Evolutionary conservation across 2,888 invertebrate species (phyloP), one percentile per base, ranked within the genome.

Genomic region (Cheilosia urbana): DNA sequence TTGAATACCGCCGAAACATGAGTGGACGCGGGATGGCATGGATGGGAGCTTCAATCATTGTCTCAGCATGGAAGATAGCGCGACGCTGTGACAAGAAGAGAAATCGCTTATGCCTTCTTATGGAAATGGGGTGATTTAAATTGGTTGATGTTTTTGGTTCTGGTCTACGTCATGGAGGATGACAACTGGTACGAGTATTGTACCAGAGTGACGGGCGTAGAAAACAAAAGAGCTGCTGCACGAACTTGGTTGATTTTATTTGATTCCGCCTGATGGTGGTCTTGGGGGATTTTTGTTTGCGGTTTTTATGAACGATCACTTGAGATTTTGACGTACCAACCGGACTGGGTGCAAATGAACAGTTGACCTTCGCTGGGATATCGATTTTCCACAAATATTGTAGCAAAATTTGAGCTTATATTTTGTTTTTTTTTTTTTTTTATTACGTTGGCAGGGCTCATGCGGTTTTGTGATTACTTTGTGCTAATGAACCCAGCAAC

Each of bases 1-100:
- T 77, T 82, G 66, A 82, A 82, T 77, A 82, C 58, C 76, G 53
- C 57, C 69, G 62, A 75, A 63, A 73, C 75, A 75, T 79, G 79
- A 79, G 78, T 58, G 78, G 71, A 71, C 53, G 55, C 60, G 45
- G 63, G 53, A 53, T 60, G 27, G 55, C 24, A 27, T 60, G 42
- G 53, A 45, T 51, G 4, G 71, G 30, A 58, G 9, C 55, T 40
- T 65, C 53, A 51, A 63, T 71, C 63, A 47, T 65, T 58, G 71
- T 63, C 63, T n/a, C 19, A 17, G 57, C 40, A 49, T 63, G 58
- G 51, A 37, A 51, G 60, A 66, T 66, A 53, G 53, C 11, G 53
- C 11, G 11, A 2, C n/a, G 21, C 34, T 24, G 63, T 69, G 76
- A 81, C 75, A 81, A 75, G 68, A 73, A 80, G 60, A 75, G 68